Evolutionary conservation across 2,797 vertebrate species (phyloP).

Genomic region (Ictinia mississippiensis): DNA sequence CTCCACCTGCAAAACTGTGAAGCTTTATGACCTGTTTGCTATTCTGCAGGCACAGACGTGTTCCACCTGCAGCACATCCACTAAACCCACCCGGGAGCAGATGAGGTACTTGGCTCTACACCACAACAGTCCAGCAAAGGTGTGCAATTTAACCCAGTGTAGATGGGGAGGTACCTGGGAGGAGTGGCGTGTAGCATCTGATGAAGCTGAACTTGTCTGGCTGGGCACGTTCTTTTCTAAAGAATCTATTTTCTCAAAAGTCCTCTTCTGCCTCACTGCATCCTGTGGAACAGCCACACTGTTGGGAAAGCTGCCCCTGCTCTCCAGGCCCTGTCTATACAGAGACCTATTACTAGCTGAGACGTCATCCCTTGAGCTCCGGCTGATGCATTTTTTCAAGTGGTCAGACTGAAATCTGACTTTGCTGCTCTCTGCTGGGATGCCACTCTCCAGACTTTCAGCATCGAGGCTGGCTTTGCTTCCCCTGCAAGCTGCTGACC

Average conservation of each 20-base stretch:
- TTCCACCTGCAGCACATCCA: neutral
- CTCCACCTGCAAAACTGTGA: neutral
- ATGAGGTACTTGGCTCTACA: neutral
- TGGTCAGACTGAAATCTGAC: conserved; percentile 84
- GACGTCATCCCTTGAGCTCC: conserved; percentile 81
- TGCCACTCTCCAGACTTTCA: conserved; percentile 73
- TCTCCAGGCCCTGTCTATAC: conserved; percentile 67
- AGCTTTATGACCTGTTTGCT: neutral
- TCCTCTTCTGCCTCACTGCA: conserved; percentile 86
- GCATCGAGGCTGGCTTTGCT: conserved; percentile 81
- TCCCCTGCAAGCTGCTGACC: conserved; percentile 84
- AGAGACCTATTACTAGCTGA: conserved; percentile 75
- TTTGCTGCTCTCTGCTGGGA: conserved; percentile 59
- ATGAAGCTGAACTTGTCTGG: conserved; percentile 81
- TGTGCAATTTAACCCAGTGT: rapidly evolving
- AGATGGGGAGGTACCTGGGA: conserved; percentile 80
- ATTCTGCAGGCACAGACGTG: neutral
- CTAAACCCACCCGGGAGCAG: neutral
- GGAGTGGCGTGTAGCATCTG: conserved; percentile 72
- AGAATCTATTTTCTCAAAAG: conserved; percentile 90
- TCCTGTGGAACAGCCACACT: conserved; percentile 69
- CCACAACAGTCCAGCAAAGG: neutral
- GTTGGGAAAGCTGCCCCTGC: conserved; percentile 35
- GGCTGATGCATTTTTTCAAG: conserved; percentile 76
- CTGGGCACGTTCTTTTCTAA: conserved; percentile 86